phyloP scores from a whole-genome alignment of 2,888 invertebrate genomes.

The Lottia gigantea region DNA sequence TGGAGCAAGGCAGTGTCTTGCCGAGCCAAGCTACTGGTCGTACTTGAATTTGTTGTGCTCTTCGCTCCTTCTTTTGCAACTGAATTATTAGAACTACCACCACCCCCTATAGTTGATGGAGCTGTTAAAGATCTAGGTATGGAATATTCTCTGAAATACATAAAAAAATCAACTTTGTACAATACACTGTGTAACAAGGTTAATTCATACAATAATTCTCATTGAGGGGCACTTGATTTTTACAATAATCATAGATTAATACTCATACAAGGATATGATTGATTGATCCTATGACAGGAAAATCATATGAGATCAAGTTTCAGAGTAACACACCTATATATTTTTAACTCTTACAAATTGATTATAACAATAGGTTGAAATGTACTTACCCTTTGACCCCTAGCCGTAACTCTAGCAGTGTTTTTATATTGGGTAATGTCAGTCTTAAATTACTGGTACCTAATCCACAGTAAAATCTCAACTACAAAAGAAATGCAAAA shows the following conservation, averaged over 20 bases:
- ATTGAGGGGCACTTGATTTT: too few species aligned
- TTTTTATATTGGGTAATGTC: constrained; percentile 80
- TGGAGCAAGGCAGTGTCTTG: constrained; percentile 4
- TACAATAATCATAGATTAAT: too few species aligned
- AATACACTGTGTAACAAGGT: too few species aligned
- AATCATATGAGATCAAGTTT: too few species aligned
- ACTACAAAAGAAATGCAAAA: constrained; percentile 46
- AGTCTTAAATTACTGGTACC: constrained; percentile 80
- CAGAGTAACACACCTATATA: too few species aligned
- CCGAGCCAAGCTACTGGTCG: constrained; percentile 1
- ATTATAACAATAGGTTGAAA: too few species aligned
- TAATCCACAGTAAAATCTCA: constrained; percentile 81
- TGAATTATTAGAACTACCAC: constrained; percentile 10
- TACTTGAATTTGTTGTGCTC: constrained; percentile 20
- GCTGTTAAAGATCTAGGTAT: constrained; percentile 8
- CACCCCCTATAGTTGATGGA: constrained; percentile 14
- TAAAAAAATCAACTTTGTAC: too few species aligned
- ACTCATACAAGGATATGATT: too few species aligned
- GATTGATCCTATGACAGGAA: too few species aligned
- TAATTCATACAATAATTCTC: too few species aligned
- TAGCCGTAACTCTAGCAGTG: constrained; percentile 71
- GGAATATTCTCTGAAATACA: constrained; percentile 12
- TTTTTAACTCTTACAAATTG: too few species aligned
- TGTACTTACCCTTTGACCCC: constrained; percentile 61
- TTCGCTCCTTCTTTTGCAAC: constrained; percentile 12